Conservation (phyloP, 2,797 vertebrate genomes). For the Dryobates pubescens region DNA sequence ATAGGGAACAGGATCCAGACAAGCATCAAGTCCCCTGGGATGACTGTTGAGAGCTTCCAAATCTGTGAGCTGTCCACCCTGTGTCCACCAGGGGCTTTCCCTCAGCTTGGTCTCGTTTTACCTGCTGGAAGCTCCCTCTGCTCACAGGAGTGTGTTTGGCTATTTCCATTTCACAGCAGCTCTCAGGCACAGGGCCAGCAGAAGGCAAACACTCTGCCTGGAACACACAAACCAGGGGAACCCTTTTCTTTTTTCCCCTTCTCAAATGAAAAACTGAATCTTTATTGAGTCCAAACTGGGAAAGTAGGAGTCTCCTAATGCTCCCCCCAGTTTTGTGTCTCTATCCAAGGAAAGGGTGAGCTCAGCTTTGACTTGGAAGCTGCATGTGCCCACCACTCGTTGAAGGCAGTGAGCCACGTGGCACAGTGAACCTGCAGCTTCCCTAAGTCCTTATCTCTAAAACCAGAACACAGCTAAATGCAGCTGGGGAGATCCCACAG, state of each 20-base stretch:
- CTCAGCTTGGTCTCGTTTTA: background rate
- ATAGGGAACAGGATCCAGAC: background rate
- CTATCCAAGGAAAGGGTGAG: accelerated
- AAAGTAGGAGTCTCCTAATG: background rate
- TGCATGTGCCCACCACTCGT: background rate
- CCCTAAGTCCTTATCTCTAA: background rate
- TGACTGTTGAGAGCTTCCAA: background rate
- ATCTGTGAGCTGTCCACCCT: accelerated
- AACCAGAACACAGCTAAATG: background rate
- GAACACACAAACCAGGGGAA: background rate
- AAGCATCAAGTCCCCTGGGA: background rate
- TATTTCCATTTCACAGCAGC: background rate
- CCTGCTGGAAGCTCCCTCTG: background rate
- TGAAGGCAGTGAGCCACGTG: background rate
- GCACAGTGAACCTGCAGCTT: background rate
- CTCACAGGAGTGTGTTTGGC: background rate
- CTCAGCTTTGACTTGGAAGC: background rate
- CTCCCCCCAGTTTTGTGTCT: background rate
- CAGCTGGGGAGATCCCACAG: background rate
- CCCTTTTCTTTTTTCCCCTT: background rate
- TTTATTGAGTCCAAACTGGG: background rate
- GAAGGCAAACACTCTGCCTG: constrained; percentile 1
- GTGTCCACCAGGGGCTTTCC: background rate
- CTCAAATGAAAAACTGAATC: background rate
- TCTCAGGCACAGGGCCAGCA: background rate